Conservation (phyloP, 2,797 vertebrate genomes). For the Lepidocolaptes lacrymiger region DNA sequence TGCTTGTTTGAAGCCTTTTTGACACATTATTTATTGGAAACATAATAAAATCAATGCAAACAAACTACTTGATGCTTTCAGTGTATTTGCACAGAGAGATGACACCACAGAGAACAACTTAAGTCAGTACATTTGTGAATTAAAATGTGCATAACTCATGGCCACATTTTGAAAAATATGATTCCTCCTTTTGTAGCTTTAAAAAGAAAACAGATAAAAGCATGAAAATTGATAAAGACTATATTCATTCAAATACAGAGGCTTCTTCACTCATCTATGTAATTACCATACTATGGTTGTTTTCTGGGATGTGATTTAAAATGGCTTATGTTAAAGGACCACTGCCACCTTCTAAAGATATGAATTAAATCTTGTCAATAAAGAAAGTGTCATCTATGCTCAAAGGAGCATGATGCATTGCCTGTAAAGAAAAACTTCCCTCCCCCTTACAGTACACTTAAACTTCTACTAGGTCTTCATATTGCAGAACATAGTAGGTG, state of each 20-base stretch:
- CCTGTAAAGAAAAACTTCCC: neutral
- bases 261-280: neutral
- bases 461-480: neutral
- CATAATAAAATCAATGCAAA: neutral
- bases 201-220: conserved; percentile 38
- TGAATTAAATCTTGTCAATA: conserved; percentile 48
- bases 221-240: conserved; percentile 49
- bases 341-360: neutral
- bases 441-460: neutral
- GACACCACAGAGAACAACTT: neutral
- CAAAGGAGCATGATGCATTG: neutral
- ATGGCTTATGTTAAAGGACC: conserved; percentile 43
- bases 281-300: conserved; percentile 1
- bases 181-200: neutral
- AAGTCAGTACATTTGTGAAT: neutral
- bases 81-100: neutral
- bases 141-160: neutral
- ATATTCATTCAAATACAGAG: conserved; percentile 6
- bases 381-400: neutral
- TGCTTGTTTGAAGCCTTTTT: neutral
- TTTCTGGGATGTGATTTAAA: conserved; percentile 55
- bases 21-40: neutral
- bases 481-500: neutral
- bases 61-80: neutral
- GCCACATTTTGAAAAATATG: neutral